These are phyloP conservation scores for Copidosoma floridanum DNA, from an alignment of 1,140 invertebrate species.

Conservation along the genomic window DNA sequence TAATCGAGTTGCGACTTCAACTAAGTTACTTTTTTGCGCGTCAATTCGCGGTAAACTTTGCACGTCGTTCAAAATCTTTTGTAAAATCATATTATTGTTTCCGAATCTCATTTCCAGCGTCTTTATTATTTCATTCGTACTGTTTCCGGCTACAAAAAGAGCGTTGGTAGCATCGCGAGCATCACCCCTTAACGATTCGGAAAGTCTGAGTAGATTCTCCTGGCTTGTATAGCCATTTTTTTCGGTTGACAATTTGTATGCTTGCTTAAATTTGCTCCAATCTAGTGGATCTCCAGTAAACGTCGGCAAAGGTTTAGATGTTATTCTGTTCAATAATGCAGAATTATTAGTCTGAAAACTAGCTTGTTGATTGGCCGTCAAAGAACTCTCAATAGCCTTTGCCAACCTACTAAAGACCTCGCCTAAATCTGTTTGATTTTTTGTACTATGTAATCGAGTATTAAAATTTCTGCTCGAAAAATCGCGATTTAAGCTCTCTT, in stretches of 20 bases:
- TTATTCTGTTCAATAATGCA: neutral
- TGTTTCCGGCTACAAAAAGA: neutral
- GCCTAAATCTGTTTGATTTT: no score
- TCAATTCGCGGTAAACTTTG: neutral
- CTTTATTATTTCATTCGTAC: neutral
- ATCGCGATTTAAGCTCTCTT: no score
- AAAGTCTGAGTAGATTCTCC: neutral
- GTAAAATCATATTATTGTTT: neutral
- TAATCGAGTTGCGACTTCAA: neutral
- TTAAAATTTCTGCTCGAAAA: no score
- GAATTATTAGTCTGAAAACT: neutral
- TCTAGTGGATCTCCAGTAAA: neutral
- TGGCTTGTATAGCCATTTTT: neutral
- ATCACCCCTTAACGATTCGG: neutral
- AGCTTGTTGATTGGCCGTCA: no score
- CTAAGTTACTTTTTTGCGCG: neutral
- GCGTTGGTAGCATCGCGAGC: neutral
- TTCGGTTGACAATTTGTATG: neutral
- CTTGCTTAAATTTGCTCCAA: conserved; percentile 2
- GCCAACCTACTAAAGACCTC: no score
- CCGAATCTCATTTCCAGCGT: neutral
- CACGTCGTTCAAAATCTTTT: neutral
- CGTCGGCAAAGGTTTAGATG: neutral
- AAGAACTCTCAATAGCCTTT: no score
- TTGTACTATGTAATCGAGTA: no score